These are phyloP conservation scores for Euura lappo DNA, from an alignment of 1,140 invertebrate species.

Conservation along the genomic window DNA sequence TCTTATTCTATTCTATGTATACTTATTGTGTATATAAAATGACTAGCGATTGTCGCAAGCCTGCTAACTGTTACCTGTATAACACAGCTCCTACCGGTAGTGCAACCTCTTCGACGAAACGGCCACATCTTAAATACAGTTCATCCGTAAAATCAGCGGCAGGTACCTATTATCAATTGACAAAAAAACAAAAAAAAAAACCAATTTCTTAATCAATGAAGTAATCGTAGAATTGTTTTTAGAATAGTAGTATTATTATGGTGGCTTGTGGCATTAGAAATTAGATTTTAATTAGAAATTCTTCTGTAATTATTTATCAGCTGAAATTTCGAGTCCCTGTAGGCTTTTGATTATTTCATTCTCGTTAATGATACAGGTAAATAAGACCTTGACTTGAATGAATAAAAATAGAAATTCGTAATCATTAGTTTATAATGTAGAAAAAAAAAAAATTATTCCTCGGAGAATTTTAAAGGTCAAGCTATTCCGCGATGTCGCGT, in stretches of 20 bases:
- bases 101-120: constrained; percentile 32
- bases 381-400: background rate
- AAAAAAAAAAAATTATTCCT: background rate
- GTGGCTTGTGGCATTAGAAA: background rate
- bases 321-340: too few relatives aligned
- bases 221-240: too few relatives aligned
- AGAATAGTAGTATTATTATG: background rate
- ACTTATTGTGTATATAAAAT: background rate
- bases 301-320: too few relatives aligned
- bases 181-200: background rate
- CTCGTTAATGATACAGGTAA: too few relatives aligned
- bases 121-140: constrained; percentile 43
- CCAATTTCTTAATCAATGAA: background rate
- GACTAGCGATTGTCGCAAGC: constrained; percentile 13
- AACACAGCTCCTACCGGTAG: constrained; percentile 47
- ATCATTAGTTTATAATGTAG: background rate
- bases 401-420: background rate
- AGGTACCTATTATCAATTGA: background rate
- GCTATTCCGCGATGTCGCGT: background rate
- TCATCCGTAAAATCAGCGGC: constrained; percentile 39
- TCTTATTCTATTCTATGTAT: too few relatives aligned
- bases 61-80: constrained; percentile 47
- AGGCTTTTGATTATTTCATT: too few relatives aligned
- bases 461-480: background rate
- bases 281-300: background rate